Evolutionary conservation across 2,797 vertebrate genomes (phyloP).

Genomic region (Smutsia temminckii): DNA sequence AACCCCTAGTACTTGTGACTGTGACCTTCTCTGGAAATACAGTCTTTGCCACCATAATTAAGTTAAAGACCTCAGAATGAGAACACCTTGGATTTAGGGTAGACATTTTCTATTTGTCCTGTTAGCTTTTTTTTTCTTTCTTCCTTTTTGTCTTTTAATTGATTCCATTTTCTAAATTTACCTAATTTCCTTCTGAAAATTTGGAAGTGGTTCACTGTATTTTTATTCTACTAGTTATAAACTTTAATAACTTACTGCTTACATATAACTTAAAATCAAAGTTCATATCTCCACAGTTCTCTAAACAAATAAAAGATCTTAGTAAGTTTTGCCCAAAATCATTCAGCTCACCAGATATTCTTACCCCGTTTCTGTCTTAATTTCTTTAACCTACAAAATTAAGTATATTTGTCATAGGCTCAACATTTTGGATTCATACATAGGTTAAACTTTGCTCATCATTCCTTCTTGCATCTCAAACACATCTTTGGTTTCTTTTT

Average conservation of each 20-base stretch:
- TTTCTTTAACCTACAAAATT: neutral
- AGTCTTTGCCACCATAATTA: neutral
- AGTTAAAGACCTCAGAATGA: neutral
- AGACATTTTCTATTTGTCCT: neutral
- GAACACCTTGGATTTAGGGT: neutral
- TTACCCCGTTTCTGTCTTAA: neutral
- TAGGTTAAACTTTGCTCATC: neutral
- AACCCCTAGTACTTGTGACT: neutral
- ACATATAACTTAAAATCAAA: neutral
- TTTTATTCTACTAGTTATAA: constrained; percentile 8
- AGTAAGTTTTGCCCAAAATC: neutral
- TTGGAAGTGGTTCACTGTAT: neutral
- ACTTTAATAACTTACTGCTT: neutral
- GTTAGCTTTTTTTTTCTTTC: neutral
- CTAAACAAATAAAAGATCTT: neutral
- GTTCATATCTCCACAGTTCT: neutral
- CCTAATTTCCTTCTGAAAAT: neutral
- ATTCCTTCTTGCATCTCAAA: neutral
- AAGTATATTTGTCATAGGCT: neutral
- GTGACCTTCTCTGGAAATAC: neutral
- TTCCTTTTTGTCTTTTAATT: neutral
- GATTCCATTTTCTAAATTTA: neutral
- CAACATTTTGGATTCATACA: neutral
- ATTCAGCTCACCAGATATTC: neutral
- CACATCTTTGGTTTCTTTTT: neutral